phyloP scores from a whole-genome alignment of 2,888 invertebrate species.

The Drosophila aldrichi region DNA sequence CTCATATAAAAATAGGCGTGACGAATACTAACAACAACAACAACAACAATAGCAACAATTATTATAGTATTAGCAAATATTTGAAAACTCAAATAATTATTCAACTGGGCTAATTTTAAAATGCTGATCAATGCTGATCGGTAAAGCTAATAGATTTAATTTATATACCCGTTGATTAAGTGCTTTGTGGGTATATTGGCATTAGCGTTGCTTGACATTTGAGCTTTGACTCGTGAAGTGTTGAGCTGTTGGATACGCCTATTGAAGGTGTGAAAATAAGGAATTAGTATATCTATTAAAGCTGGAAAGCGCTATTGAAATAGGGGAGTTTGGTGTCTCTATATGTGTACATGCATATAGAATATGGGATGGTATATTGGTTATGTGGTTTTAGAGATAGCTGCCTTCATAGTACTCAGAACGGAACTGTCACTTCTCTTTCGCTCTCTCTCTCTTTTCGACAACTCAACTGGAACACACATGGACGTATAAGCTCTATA shows the following conservation, averaged over 20 bases:
- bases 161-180: background rate
- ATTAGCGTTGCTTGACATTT: background rate
- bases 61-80: slow-evolving; percentile 37
- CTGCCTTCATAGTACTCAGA: background rate
- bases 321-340: too few relatives aligned
- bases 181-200: background rate
- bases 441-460: too few relatives aligned
- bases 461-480: background rate
- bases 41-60: slow-evolving; percentile 10
- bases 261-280: background rate
- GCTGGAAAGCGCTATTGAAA: background rate
- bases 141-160: slow-evolving; percentile 6
- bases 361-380: too few relatives aligned
- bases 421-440: background rate
- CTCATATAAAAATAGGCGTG: slow-evolving; percentile 49
- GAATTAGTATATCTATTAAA: background rate
- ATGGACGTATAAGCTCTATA: background rate
- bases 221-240: background rate
- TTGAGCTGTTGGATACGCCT: background rate
- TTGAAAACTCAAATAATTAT: slow-evolving; percentile 48
- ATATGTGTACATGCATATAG: too few relatives aligned
- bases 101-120: slow-evolving; percentile 75
- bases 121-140: slow-evolving; percentile 52
- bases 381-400: too few relatives aligned
- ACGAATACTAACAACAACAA: slow-evolving; percentile 34